Base-by-base conservation (phyloP, 1,140 invertebrate genomes). In the Formica selysi region DNA sequence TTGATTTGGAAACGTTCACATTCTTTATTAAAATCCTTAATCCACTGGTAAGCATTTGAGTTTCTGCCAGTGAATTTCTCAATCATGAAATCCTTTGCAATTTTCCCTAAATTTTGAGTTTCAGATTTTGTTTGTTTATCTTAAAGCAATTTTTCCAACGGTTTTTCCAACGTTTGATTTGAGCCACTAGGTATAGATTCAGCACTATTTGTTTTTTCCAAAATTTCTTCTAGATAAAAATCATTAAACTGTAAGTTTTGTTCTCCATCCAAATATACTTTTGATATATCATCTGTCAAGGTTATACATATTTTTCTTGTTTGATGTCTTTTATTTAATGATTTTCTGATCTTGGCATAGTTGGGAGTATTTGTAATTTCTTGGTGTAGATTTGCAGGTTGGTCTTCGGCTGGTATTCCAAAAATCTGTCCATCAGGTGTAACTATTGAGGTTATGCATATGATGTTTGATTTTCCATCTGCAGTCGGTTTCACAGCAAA, bases 251-350 rank as follows among this genome's bases (percentile, higher is more conserved):
- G 51, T 6, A 54, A 19, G 16, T 54, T 54, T 19, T 19, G 3
- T 19, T 54, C 16, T 19, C 16, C 51, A 54, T 54, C 51, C 5
- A 54, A 54, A 8, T 54, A 54, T 16, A 54, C 5, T 54, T 19
- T 19, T 54, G 51, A 6, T 54, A 54, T 19, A 54, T 54, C 16
- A 19, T 54, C 51, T 19, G 51, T 5, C 6, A 54, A 54, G 5
- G 51, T 54, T 2, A 54, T 54, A 16, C 51, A 54, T 5, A 54
- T 13, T 54, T 54, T 54, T 54, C 51, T 54, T 19, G 16, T 19
- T 54, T 54, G 51, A 54, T 54, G 19, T 19, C 51, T 54, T 54
- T 54, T 87, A 19, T 54, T 54, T 19, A 19, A 54, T 29, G 26
- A 29, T 29, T 29, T 29, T 29, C 26, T 29, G 26, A 29, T 29